Percentiles rank a stretch among this genome's conserved stretches.
Evolutionary conservation across 2,797 vertebrate species (phyloP).

Genomic region (Neostethus bicornis): DNA sequence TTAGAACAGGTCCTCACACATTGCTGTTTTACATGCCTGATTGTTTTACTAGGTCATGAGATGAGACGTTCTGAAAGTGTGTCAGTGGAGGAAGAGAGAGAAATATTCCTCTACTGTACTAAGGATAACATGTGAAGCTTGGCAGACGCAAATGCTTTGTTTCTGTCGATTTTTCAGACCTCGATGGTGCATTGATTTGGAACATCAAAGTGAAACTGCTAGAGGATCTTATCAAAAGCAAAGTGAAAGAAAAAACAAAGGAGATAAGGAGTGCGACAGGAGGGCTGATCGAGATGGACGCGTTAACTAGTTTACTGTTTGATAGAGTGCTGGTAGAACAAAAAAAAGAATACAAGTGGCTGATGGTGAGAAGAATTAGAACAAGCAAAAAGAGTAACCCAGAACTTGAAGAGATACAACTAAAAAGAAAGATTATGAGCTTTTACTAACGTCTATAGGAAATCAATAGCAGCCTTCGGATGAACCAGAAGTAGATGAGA

Average conservation of each 20-base stretch:
- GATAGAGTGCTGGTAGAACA: constrained; percentile 33
- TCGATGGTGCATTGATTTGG: constrained; percentile 23
- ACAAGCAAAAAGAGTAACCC: constrained; percentile 15
- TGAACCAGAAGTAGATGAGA: constrained; percentile 60
- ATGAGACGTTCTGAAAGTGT: constrained; percentile 59
- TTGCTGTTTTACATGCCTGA: constrained; percentile 67
- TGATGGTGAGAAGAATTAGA: constrained; percentile 13
- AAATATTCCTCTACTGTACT: constrained; percentile 25
- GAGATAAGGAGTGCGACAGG: constrained; percentile 38
- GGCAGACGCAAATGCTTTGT: constrained; percentile 20
- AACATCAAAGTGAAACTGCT: constrained; percentile 34
- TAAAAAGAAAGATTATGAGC: constrained; percentile 15
- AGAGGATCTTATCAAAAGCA: constrained; percentile 46
- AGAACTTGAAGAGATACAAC: constrained; percentile 8
- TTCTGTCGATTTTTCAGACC: constrained; percentile 20
- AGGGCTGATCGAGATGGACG: constrained; percentile 20
- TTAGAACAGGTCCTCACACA: constrained; percentile 51
- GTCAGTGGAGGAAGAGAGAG: constrained; percentile 55
- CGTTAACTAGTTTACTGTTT: constrained; percentile 37
- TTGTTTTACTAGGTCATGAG: constrained; percentile 77
- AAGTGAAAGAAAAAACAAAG: constrained; percentile 13
- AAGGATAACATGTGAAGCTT: too few relatives aligned
- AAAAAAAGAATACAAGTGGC: constrained; percentile 8
- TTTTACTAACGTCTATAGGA: constrained; percentile 48
- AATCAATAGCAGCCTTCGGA: constrained; percentile 65